phyloP scores from a whole-genome alignment of 1,140 invertebrate species.

The Calliphora vicina region DNA sequence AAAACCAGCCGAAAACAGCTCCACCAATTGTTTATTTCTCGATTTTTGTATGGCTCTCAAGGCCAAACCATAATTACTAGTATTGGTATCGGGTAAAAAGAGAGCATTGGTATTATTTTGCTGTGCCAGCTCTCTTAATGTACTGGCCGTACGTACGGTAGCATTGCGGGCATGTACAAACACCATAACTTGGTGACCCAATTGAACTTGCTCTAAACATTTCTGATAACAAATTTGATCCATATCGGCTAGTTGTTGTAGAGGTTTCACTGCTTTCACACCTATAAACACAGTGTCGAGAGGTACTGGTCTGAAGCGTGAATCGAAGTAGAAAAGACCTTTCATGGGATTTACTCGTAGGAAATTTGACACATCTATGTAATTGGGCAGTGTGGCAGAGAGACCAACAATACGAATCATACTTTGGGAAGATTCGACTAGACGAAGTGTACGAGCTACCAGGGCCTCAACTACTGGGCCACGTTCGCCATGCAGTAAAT shows the following conservation, averaged over 20 bases:
- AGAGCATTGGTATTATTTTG: slow-evolving; percentile 75
- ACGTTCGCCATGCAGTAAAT: slow-evolving; percentile 95
- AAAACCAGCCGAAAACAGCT: slow-evolving; percentile 89
- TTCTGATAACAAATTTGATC: slow-evolving; percentile 95
- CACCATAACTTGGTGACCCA: slow-evolving; percentile 97
- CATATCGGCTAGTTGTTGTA: slow-evolving; percentile 86
- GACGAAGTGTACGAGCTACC: slow-evolving; percentile 92
- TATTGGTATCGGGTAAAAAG: slow-evolving; percentile 73
- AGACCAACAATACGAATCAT: slow-evolving; percentile 98
- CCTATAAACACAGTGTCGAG: slow-evolving; percentile 92
- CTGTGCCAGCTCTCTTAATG: slow-evolving; percentile 78
- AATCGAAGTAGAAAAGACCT: slow-evolving; percentile 98
- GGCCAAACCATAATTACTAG: slow-evolving; percentile 69
- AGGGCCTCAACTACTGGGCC: slow-evolving; percentile 98
- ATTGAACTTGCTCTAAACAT: slow-evolving; percentile 83
- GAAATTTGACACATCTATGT: slow-evolving; percentile 95
- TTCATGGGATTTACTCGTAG: slow-evolving; percentile 91
- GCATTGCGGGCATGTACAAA: slow-evolving; percentile 98
- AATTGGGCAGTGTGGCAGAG: slow-evolving; percentile 98
- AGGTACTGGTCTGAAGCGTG: slow-evolving; percentile 94
- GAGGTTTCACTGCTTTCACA: slow-evolving; percentile 79
- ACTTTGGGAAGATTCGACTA: slow-evolving; percentile 93
- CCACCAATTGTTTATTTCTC: slow-evolving; percentile 77
- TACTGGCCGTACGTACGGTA: slow-evolving; percentile 86
- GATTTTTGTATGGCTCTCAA: slow-evolving; percentile 74